These are phyloP conservation scores for Bembecia ichneumoniformis DNA, from an alignment of 2,888 invertebrate species.

Conservation along the genomic window DNA sequence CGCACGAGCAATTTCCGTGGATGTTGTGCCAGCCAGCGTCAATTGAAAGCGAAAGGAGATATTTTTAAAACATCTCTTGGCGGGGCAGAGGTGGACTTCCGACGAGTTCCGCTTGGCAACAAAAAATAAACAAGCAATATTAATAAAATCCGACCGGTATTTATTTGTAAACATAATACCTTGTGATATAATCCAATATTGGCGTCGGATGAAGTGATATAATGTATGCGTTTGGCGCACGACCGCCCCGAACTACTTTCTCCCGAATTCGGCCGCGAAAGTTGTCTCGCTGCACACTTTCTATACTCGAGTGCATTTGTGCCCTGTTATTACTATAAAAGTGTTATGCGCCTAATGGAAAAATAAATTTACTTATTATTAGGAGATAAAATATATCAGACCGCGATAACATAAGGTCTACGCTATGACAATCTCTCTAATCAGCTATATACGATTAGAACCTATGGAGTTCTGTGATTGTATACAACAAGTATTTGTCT, in stretches of 20 bases:
- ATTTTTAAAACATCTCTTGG: constrained; percentile 31
- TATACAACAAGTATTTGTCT: too few relatives aligned
- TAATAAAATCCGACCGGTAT: background rate
- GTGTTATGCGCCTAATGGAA: background rate
- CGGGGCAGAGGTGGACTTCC: constrained; percentile 18
- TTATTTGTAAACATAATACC: background rate
- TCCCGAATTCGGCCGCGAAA: constrained; percentile 72
- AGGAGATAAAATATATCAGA: too few relatives aligned
- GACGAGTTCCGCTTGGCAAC: constrained; percentile 31
- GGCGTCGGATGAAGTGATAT: constrained; percentile 59
- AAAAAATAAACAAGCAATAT: constrained; percentile 6
- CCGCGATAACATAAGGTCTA: too few relatives aligned
- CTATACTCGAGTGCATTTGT: constrained; percentile 53
- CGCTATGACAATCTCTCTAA: too few relatives aligned
- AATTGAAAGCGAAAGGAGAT: constrained; percentile 53
- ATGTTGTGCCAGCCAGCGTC: constrained; percentile 36
- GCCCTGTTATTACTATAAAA: background rate
- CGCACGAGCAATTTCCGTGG: constrained; percentile 43
- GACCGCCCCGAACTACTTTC: constrained; percentile 59
- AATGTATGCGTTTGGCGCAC: constrained; percentile 48
- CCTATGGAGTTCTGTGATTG: too few relatives aligned
- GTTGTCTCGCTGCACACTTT: constrained; percentile 65
- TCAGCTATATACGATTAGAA: too few relatives aligned
- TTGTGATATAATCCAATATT: constrained; percentile 55
- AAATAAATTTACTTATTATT: too few relatives aligned